Evolutionary conservation across 2,888 invertebrate species (phyloP), one percentile per base, ranked within the genome.

Genomic region (Ichneumoninae sp.): DNA sequence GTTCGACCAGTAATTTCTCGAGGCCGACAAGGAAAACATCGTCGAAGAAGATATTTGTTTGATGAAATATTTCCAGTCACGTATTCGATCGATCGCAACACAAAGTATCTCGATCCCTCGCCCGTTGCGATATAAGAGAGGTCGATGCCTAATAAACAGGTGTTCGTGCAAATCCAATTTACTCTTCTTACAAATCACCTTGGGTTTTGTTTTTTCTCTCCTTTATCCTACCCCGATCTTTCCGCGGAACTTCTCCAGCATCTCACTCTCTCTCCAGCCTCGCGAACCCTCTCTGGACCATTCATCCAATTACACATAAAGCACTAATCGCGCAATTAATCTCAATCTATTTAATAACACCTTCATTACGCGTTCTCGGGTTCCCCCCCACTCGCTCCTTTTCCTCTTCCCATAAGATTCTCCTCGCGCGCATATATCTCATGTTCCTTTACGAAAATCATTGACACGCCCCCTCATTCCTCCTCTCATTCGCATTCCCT

Each of bases 331-430:
- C 88, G 90, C 92, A 92, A 92, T 93, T 93, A 93, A 92, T 92
- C 92, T 92, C 92, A 92, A 92, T 93, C 92, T 91, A 91, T 92
- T 92, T 92, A 93, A 93, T 92, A 93, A 93, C 91, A 91, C 92
- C 92, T 93, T 91, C 91, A 93, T 93, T 92, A 93, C 90, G 77
- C 76, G 63, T 22, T 50, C 40, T 40, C 40, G 40, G 40, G 40
- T 57, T 30, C 63, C 52, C 60, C 60, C 65, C 40, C 54, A 22
- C 40, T 47, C 60, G 47, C 26, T 71, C 36, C 66, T 63, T 73
- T 50, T 40, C 69, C 52, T 69, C 80, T 81, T 65, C 78, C 76
- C 66, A 71, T 77, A 47, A 70, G 47, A 30, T 52, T 57, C 68
- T 63, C 44, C 60, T 76, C 50, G 44, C 47, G 19, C 66, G 66